Evolutionary conservation across 92 coral and sea anemone species (phyloP), one percentile per base, ranked within the genome.

Genomic region (Actinostola sp.): DNA sequence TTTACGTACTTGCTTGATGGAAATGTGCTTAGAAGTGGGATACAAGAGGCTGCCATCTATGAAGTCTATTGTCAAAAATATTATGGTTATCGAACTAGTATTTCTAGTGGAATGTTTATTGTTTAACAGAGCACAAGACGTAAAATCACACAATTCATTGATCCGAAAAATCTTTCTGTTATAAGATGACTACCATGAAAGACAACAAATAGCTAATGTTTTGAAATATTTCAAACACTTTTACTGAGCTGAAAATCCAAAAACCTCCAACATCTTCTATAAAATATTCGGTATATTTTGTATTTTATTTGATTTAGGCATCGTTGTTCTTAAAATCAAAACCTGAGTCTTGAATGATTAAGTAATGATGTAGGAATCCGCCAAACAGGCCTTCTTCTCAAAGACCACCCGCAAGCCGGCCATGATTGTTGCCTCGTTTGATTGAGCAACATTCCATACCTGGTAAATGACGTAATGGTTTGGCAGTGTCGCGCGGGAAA

Each of bases 401-500:
- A n/a, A 3, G 67, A 57, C 61, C 71, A 60, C 75, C 83, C 63
- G 85, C 58, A 31, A 63, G 56, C 32, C 62, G 19, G 56, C 32
- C 62, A 16, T 52, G 70, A 26, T 57, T 24, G 19, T 59, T 1
- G 49, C 35, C 60, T 72, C 23, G 32, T 63, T 62, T 63, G 33
- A 19, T 10, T 24, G 68, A 61, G 65, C 72, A 82, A 66, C 66
- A 66, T 85, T 59, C 66, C 69, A 86, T 86, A 82, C 70, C 71
- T 52, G 42, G 68, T 53, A 63, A 48, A 39, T 86, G 76, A 86
- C 84, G 92, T 86, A 82, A 86, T 81, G 76, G 35, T 46, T 28
- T 16, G 51, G 62, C 59, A 15, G 38, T 42, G 36, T 83, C 28
- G 62, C 86, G 86, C 86, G 90, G 90, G 90, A 86, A 86, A 67